Percentiles rank a stretch among this genome's conserved stretches.
Conservation (phyloP, 1,140 invertebrate genomes). For the Pogonomyrmex barbatus region DNA sequence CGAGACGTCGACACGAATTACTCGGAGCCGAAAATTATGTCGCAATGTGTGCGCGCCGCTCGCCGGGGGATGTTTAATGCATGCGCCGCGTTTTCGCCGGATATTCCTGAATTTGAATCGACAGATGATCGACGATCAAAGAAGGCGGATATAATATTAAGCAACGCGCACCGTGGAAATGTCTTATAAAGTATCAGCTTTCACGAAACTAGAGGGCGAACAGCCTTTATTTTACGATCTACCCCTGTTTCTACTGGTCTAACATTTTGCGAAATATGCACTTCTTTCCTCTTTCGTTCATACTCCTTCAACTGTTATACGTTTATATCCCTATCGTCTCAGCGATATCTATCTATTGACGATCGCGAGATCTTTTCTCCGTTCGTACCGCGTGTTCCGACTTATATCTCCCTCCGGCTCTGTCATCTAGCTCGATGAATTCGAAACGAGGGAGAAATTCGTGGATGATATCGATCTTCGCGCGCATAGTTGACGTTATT, state of each 20-base stretch:
- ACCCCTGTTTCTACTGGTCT: background rate
- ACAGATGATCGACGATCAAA: constrained; percentile 39
- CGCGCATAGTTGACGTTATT: constrained; percentile 15
- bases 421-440: background rate
- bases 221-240: constrained; percentile 31
- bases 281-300: constrained; percentile 20
- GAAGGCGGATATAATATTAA: constrained; percentile 39
- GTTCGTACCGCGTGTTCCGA: background rate
- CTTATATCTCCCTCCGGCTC: background rate
- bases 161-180: background rate
- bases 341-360: background rate
- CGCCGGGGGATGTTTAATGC: constrained; percentile 5
- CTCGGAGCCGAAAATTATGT: constrained; percentile 43
- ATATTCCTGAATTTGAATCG: constrained; percentile 18
- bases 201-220: constrained; percentile 16
- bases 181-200: constrained; percentile 21
- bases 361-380: background rate
- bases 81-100: constrained; percentile 12
- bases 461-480: background rate
- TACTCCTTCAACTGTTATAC: constrained; percentile 18
- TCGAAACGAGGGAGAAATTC: background rate
- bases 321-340: constrained; percentile 23
- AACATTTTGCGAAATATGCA: constrained; percentile 26
- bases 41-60: constrained; percentile 2
- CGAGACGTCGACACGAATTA: constrained; percentile 31